These are phyloP conservation scores for Eudemis profundana DNA, from an alignment of 2,888 invertebrate species.

Conservation along the genomic window DNA sequence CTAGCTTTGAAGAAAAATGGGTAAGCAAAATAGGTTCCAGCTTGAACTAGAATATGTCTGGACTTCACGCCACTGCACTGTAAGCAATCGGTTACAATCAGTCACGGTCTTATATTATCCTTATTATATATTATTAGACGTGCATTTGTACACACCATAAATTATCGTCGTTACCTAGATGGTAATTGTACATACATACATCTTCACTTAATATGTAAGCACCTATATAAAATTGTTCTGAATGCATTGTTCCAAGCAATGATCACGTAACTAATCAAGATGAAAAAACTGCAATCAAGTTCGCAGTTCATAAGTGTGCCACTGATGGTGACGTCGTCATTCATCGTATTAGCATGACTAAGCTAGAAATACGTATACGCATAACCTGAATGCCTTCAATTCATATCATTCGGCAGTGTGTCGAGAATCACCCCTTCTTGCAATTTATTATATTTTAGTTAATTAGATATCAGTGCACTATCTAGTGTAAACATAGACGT, in stretches of 20 bases:
- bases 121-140: too few relatives aligned
- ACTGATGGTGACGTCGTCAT: conserved; percentile 11
- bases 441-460: conserved; percentile 5
- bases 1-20: too few relatives aligned
- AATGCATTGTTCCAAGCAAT: conserved; percentile 10
- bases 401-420: conserved; percentile 10
- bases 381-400: conserved; percentile 6
- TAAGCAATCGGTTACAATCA: too few relatives aligned
- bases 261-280: neutral
- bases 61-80: too few relatives aligned
- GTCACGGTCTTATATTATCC: too few relatives aligned
- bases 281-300: conserved; percentile 11
- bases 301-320: conserved; percentile 10
- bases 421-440: conserved; percentile 1
- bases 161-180: too few relatives aligned
- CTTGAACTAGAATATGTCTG: too few relatives aligned
- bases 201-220: too few relatives aligned
- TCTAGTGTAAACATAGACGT: conserved; percentile 19
- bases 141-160: too few relatives aligned
- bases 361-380: conserved; percentile 19
- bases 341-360: conserved; percentile 24
- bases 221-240: too few relatives aligned
- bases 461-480: neutral
- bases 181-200: too few relatives aligned
- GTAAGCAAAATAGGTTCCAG: too few relatives aligned